Base-by-base conservation (phyloP, 1,140 invertebrate genomes). In the Chironomus tepperi region DNA sequence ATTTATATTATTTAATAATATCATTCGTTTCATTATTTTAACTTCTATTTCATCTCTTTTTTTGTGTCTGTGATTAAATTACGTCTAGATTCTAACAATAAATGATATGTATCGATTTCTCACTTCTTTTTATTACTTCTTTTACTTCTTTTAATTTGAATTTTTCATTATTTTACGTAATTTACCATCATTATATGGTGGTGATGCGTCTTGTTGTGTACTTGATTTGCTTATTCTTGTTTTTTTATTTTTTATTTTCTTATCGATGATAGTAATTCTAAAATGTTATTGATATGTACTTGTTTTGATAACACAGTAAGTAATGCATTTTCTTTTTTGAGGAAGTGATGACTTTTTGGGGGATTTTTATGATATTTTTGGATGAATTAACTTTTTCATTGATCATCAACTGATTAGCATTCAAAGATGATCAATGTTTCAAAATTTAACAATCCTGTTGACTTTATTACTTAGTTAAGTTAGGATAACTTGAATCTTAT, bases 61-160 rank as follows among this genome's bases (percentile, higher is more conserved):
- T 47, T 57, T 57, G n/a, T 57, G 47, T 57, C 10, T n/a, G 24
- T 34, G 24, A 34, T 34, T 34, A 34, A 5, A 34, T 34, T 34
- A 34, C 24, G 24, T 34, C 24, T 34, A 34, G 24, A 34, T 57
- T 57, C 47, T 57, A 57, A 57, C 12, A n/a, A 57, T 57, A 57
- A 57, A 57, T 57, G 47, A 57, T 57, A 57, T 57, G 47, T 57
- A 57, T 57, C 47, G 47, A 57, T 57, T 12, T 57, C 47, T n/a
- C 47, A 57, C n/a, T n/a, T 57, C 47, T n/a, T n/a, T 15, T n/a
- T 57, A 5, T n/a, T 57, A 57, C 15, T 1, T 57, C 3, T 12
- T 57, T n/a, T 57, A 57, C n/a, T n/a, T n/a, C n/a, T 57, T 57
- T 57, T 57, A 57, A 47, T 15, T 47, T 47, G 2, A 15, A 3